Base-by-base conservation (phyloP, 2,797 vertebrate genomes). In the Odontamblyopus lacepedii region DNA sequence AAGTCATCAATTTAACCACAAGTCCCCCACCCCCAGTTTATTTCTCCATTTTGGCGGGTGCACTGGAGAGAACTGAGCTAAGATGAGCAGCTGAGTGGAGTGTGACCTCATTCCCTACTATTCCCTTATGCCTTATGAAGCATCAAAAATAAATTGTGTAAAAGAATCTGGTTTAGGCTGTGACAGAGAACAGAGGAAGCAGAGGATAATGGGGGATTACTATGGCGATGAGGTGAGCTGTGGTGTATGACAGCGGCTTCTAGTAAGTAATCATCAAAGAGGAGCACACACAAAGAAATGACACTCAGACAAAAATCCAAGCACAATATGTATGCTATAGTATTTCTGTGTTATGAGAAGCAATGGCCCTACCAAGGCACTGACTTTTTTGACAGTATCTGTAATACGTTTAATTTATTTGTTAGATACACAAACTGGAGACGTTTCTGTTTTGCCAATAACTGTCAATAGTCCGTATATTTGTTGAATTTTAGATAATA, bases 1-100 rank as follows among this genome's bases (percentile, higher is more conserved):
- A 83, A 89, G 79, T 84, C 85, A 83, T 71, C 85, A 84, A 87
- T 77, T 81, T 79, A 83, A 87, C 76, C 78, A 81, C n/a, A 71
- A 77, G 8, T 48, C 35, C 73, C 63, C 59, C 18, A 16, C 50
- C 2, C 72, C 2, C 19, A 19, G 26, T 66, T 6, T 51, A 11
- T 66, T n/a, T n/a, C 38, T 26, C 72, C 71, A 77, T 81, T 77
- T 86, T 77, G 69, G 82, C 80, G 32, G 76, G 81, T 78, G 80
- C 80, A 91, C 72, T 84, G 66, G 82, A 81, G 86, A 80, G 87
- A 85, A 83, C 77, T 74, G 80, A 87, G 77, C 63, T 59, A 63
- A 75, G 83, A 87, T 71, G 82, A 89, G 83, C 83, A 85, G 79
- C 72, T 57, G 11, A 68, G 71, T 41, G 19, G 69, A 67, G 63